Base-by-base conservation (phyloP, 2,113 vertebrate genomes). In the Phycodurus eques region DNA sequence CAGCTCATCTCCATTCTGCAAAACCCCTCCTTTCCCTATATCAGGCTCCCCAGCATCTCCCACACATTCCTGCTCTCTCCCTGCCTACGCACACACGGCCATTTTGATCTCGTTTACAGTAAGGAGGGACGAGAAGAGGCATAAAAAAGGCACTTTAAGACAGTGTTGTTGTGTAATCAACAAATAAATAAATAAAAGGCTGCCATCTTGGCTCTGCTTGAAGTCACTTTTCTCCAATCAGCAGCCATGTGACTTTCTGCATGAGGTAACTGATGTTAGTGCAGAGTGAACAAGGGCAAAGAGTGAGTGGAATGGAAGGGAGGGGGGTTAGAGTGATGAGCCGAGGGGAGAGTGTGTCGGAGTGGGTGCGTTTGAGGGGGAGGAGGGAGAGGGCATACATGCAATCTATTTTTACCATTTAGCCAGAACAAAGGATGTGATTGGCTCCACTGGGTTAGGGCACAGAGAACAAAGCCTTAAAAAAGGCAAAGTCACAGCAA, bases 191-290 rank as follows among this genome's bases (percentile, higher is more conserved):
- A 89, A 70, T 61, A 33, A 66, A 77, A 79, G 85, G 87, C 88
- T 92, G 89, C 92, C 91, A 91, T 92, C 87, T 92, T 90, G 84
- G 80, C 85, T 85, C 79, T 83, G 85, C 88, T 89, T 88, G 82
- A 89, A 89, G 87, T 90, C 77, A 88, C 83, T 90, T 92, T 89
- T 84, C 84, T 85, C 82, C 83, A 89, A 86, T 90, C 88, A 90
- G 80, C 61, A 80, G 70, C 74, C 89, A 90, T 90, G 87, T 93
- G 92, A 92, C 91, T 92, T 92, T 93, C 87, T 92, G 92, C 90
- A 90, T 92, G 93, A 93, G 88, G 88, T 91, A 88, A 88, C 87
- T 70, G 72, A 82, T 85, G 84, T 84, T 86, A 80, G 78, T 87
- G 86, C 86, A 75, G 83, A 73, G 81, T 79, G 81, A 85, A 73